Evolutionary conservation across 2,888 invertebrate genomes (phyloP).

Genomic region (Hyposoter didymator): DNA sequence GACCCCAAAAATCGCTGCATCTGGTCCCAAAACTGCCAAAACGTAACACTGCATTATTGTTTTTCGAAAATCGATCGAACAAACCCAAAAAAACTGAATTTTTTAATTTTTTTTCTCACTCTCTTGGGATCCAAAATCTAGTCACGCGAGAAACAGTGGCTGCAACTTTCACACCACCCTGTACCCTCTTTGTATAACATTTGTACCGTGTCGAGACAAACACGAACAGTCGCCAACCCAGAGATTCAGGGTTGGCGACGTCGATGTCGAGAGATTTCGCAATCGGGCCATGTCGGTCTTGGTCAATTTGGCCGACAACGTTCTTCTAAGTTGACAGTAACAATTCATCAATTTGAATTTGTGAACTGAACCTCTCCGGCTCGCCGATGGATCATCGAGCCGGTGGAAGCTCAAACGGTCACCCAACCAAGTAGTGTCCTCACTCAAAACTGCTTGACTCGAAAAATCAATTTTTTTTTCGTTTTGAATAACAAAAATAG

Average conservation of each 20-base stretch:
- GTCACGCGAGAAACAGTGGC: not conserved
- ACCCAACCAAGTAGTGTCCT: too few species aligned
- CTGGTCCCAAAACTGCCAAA: not conserved
- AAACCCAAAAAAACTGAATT: not conserved
- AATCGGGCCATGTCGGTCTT: conserved; percentile 38
- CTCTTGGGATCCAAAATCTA: not conserved
- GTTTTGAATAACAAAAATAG: too few species aligned
- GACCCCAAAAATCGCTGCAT: not conserved
- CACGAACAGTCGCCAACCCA: conserved; percentile 46
- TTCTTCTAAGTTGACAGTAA: not conserved
- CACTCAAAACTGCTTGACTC: too few species aligned
- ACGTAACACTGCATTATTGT: not conserved
- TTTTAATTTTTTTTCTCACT: not conserved
- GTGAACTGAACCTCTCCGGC: not conserved
- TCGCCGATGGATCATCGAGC: too few species aligned
- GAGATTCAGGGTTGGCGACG: conserved; percentile 55
- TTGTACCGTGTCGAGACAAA: conserved; percentile 21
- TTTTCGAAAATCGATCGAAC: not conserved
- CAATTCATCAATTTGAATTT: not conserved
- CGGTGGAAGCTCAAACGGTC: too few species aligned
- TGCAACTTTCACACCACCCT: not conserved
- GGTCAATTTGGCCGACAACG: conserved; percentile 37
- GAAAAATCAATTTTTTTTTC: too few species aligned
- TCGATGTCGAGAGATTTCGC: conserved; percentile 36
- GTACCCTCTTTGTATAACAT: conserved; percentile 6